Percentiles rank a stretch among this genome's conserved stretches.
These are phyloP conservation scores for Mohoua ochrocephala DNA, from an alignment of 2,113 vertebrate genomes.

Conservation along the genomic window DNA sequence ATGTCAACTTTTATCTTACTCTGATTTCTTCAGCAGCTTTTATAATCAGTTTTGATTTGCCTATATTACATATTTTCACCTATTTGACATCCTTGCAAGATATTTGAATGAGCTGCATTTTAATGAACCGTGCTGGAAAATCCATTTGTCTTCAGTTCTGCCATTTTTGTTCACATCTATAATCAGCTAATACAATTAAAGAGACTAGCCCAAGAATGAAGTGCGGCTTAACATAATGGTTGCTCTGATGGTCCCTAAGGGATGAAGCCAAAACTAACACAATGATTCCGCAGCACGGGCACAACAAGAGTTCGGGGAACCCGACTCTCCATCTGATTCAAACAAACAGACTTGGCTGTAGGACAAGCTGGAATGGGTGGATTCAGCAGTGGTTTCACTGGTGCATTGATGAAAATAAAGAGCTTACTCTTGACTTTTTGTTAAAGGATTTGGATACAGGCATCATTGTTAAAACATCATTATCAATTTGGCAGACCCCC, in stretches of 20 bases:
- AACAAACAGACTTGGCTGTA: neutral
- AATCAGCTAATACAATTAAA: neutral
- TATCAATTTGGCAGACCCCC: neutral
- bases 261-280: neutral
- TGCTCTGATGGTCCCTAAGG: neutral
- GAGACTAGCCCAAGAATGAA: neutral
- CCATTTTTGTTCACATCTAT: neutral
- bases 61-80: slow-evolving; percentile 7
- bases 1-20: neutral
- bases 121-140: neutral
- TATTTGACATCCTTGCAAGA: neutral
- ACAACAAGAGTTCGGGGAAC: neutral
- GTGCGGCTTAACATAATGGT: neutral
- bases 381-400: neutral
- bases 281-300: neutral
- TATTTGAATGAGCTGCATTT: neutral
- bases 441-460: neutral
- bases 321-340: neutral
- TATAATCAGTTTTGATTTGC: slow-evolving; percentile 28
- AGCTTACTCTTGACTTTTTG: neutral
- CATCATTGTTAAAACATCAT: neutral
- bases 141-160: neutral
- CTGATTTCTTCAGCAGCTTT: neutral
- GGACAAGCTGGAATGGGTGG: neutral
- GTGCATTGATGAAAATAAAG: neutral